These are phyloP conservation scores for Nesometra sesokonis DNA, from an alignment of 35 echinoderm and acorn worm genomes.

Conservation along the genomic window DNA sequence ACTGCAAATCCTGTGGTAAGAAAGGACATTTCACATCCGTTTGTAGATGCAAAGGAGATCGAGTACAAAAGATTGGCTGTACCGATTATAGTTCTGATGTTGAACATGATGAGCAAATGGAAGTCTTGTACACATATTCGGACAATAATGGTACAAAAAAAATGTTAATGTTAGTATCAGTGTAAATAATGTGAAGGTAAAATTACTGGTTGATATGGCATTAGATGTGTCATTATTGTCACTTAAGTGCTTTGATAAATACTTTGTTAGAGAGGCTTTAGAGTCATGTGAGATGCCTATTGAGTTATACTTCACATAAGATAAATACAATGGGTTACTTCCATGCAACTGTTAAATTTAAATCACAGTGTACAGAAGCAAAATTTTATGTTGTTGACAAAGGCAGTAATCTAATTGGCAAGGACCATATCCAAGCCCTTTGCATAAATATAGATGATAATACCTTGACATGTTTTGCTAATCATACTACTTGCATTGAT, in stretches of 20 bases:
- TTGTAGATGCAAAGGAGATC: neutral
- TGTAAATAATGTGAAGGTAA: too few relatives aligned
- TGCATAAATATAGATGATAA: conserved; percentile 1
- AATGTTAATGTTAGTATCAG: too few relatives aligned
- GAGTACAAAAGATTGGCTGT: too few relatives aligned
- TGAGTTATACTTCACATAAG: neutral
- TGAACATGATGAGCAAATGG: neutral
- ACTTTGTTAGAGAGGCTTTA: conserved; percentile 26
- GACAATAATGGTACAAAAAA: too few relatives aligned
- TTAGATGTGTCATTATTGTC: conserved; percentile 30
- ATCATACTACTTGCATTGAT: too few relatives aligned
- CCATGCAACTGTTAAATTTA: neutral
- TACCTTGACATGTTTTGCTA: too few relatives aligned
- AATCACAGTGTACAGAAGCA: neutral
- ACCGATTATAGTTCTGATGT: too few relatives aligned
- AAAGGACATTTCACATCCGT: conserved; percentile 34
- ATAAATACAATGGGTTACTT: neutral
- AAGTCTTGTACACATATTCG: neutral
- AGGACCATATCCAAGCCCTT: conserved; percentile 21
- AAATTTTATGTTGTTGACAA: neutral
- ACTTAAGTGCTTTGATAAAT: conserved; percentile 16
- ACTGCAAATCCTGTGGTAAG: conserved; percentile 25
- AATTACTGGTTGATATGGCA: conserved; percentile 24
- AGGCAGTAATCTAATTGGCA: neutral
- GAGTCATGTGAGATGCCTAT: neutral